Evolutionary conservation across 2,797 vertebrate genomes (phyloP).

Genomic region (Ciconia nigra): DNA sequence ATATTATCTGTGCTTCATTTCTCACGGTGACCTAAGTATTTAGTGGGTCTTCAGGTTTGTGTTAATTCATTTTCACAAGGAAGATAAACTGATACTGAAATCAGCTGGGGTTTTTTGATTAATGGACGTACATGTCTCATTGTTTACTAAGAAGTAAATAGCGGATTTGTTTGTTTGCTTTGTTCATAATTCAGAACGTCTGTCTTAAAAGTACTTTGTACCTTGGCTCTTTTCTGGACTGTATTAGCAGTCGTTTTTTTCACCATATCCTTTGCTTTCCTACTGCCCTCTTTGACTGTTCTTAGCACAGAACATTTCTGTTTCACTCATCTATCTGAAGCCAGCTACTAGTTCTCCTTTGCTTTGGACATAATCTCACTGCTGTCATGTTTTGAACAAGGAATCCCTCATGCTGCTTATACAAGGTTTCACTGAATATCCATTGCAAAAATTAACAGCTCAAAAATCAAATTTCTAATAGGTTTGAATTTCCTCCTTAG

Average conservation of each 20-base stretch:
- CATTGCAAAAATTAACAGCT: neutral
- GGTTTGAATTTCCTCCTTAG: neutral
- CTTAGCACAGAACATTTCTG: neutral
- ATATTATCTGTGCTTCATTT: neutral
- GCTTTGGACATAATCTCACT: neutral
- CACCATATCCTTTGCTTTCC: neutral
- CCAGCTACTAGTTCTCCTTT: neutral
- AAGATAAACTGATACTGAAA: neutral
- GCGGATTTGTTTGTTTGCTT: neutral
- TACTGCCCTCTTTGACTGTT: neutral
- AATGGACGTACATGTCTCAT: accelerated
- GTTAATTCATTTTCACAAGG: neutral
- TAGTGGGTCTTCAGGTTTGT: neutral
- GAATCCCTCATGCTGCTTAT: neutral
- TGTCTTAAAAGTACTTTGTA: neutral
- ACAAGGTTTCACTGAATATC: neutral
- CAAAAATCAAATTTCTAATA: neutral
- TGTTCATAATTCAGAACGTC: neutral
- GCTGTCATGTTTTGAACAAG: neutral
- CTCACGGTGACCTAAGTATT: neutral
- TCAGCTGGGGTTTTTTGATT: neutral
- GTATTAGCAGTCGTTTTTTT: neutral
- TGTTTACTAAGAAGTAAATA: neutral
- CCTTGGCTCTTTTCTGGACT: neutral
- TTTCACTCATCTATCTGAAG: neutral